Conservation (phyloP, 92 coral and sea anemone genomes). For the Epizoanthus fatuus region DNA sequence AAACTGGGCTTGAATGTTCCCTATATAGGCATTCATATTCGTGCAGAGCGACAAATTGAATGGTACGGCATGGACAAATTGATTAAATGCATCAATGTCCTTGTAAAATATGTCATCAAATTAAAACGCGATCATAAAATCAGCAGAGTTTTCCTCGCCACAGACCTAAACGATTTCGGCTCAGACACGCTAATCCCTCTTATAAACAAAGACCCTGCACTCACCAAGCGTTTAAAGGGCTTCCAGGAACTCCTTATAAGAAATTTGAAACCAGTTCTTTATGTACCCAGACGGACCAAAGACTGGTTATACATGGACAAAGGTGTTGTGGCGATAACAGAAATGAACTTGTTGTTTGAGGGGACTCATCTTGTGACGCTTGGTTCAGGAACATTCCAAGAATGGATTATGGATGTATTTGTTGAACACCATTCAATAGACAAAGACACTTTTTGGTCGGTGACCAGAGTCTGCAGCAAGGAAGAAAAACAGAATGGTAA, state of each 20-base stretch:
- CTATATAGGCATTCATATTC: slow-evolving; percentile 85
- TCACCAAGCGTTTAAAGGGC: slow-evolving; percentile 56
- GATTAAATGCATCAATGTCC: slow-evolving; percentile 69
- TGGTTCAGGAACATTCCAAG: slow-evolving; percentile 98
- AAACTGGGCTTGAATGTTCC: slow-evolving; percentile 62
- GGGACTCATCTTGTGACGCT: slow-evolving; percentile 89
- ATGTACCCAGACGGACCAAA: slow-evolving; percentile 73
- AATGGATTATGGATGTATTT: slow-evolving; percentile 93
- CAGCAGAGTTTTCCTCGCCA: slow-evolving; percentile 80
- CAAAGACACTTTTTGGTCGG: slow-evolving; percentile 78
- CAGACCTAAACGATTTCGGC: slow-evolving; percentile 89
- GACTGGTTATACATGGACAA: slow-evolving; percentile 80
- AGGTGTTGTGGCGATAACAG: slow-evolving; percentile 95
- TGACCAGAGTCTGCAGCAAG: slow-evolving; percentile 87
- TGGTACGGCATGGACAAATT: slow-evolving; percentile 89
- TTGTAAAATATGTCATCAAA: slow-evolving; percentile 64
- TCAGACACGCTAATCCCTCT: slow-evolving; percentile 85
- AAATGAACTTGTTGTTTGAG: slow-evolving; percentile 87
- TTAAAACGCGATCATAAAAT: slow-evolving; percentile 68
- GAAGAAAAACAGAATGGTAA: slow-evolving; percentile 65
- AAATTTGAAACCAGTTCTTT: slow-evolving; percentile 64
- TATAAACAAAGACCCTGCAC: slow-evolving; percentile 60
- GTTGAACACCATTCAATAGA: slow-evolving; percentile 69
- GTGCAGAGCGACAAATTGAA: slow-evolving; percentile 93
- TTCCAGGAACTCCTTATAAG: slow-evolving; percentile 64